Percentiles rank a stretch among this genome's conserved stretches.
Evolutionary conservation across 2,888 invertebrate genomes (phyloP).

Genomic region (Gymnoscelis rufifasciata): DNA sequence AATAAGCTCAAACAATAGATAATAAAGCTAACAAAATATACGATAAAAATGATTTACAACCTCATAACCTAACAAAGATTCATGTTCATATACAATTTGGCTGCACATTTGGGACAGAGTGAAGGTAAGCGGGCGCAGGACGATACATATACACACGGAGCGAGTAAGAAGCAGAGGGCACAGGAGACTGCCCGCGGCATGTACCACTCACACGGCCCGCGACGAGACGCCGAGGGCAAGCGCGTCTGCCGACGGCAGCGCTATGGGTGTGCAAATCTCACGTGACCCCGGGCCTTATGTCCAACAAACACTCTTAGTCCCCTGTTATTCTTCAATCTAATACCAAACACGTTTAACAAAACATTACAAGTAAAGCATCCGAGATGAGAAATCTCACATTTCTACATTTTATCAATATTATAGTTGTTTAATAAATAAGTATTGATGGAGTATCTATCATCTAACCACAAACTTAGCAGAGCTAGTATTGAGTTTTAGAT

Average conservation of each 20-base stretch:
- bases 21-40: conserved; percentile 77
- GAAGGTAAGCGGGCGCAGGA: conserved; percentile 41
- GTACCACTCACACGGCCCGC: conserved; percentile 11
- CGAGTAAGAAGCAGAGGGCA: conserved; percentile 21
- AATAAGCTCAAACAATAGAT: conserved; percentile 62
- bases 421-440: too few species aligned
- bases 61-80: conserved; percentile 73
- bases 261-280: conserved; percentile 23
- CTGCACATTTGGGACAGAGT: conserved; percentile 46
- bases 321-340: background rate
- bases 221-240: conserved; percentile 22
- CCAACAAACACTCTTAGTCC: conserved; percentile 1
- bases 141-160: conserved; percentile 61
- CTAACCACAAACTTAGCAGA: too few species aligned
- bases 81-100: conserved; percentile 62
- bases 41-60: conserved; percentile 77
- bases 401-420: too few species aligned
- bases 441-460: too few species aligned
- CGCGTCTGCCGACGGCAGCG: conserved; percentile 32
- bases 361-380: background rate
- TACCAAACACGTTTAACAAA: too few species aligned
- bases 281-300: conserved; percentile 1
- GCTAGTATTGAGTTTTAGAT: too few species aligned
- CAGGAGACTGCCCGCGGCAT: conserved; percentile 16
- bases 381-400: too few species aligned